These are phyloP conservation scores for Phalloptychus januarius DNA, from an alignment of 2,797 vertebrate species.

Conservation along the genomic window DNA sequence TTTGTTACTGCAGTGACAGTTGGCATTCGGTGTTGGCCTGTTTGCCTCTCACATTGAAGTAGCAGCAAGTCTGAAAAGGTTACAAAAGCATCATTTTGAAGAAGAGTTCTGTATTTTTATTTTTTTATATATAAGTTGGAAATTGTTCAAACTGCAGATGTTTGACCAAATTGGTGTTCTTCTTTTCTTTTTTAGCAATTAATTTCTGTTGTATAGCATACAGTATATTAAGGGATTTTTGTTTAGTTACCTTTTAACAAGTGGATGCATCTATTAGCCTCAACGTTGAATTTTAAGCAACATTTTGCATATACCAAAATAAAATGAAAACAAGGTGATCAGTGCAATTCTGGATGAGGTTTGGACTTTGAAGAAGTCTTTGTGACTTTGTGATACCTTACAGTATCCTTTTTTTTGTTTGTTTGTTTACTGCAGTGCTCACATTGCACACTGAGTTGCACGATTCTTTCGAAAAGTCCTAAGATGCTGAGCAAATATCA, in stretches of 20 bases:
- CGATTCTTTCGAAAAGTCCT: background rate
- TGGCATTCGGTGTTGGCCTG: slow-evolving; percentile 31
- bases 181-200: background rate
- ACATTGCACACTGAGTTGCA: background rate
- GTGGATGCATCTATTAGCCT: background rate
- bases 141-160: background rate
- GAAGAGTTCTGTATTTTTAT: background rate
- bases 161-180: background rate
- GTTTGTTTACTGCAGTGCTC: background rate
- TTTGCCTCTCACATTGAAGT: slow-evolving; percentile 29
- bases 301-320: background rate
- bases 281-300: background rate
- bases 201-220: background rate
- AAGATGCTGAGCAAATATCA: background rate
- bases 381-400: no score
- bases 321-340: background rate
- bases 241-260: background rate
- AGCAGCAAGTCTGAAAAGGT: slow-evolving; percentile 33
- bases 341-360: background rate
- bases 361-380: background rate
- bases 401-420: background rate
- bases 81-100: background rate
- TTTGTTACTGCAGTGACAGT: slow-evolving; percentile 56
- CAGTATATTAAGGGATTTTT: background rate
- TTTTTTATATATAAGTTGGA: background rate